Percentiles rank a stretch among this genome's conserved stretches.
Evolutionary conservation across 2,113 vertebrate species (phyloP).

Genomic region (Eulemur rufifrons): DNA sequence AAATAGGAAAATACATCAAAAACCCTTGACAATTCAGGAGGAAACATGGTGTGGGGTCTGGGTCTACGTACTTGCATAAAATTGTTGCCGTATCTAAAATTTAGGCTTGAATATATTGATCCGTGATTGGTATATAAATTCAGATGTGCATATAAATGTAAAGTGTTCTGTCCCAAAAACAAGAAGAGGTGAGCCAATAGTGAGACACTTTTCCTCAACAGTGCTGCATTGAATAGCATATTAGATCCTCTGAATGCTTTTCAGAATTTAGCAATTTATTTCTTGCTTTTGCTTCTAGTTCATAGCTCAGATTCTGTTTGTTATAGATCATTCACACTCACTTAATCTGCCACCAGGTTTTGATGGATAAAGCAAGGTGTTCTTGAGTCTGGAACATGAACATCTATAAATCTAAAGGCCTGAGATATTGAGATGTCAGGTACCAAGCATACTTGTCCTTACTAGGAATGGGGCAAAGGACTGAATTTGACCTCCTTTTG

Average conservation of each 20-base stretch:
- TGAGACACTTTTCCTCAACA: neutral
- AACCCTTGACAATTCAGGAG: neutral
- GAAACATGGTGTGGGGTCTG: neutral
- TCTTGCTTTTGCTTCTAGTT: neutral
- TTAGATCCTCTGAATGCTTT: conserved; percentile 17
- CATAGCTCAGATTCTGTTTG: neutral
- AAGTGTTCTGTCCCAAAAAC: neutral
- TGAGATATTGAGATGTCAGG: conserved; percentile 17
- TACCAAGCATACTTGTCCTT: neutral
- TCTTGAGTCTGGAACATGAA: neutral
- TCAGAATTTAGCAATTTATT: conserved; percentile 27
- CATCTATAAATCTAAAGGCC: conserved; percentile 50
- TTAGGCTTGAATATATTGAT: neutral
- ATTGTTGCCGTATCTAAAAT: neutral
- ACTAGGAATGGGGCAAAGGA: neutral
- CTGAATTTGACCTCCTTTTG: neutral
- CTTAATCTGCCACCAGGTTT: neutral
- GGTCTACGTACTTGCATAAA: neutral
- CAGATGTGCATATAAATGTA: neutral
- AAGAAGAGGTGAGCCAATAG: neutral
- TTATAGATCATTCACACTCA: conserved; percentile 57
- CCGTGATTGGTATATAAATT: neutral
- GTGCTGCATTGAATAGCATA: neutral
- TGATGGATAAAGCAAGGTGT: conserved; percentile 42
- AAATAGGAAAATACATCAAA: neutral